Percentiles rank a stretch among this genome's conserved stretches.
Evolutionary conservation across 1,140 invertebrate genomes (phyloP).

Genomic region (Tetraneura akinire): DNA sequence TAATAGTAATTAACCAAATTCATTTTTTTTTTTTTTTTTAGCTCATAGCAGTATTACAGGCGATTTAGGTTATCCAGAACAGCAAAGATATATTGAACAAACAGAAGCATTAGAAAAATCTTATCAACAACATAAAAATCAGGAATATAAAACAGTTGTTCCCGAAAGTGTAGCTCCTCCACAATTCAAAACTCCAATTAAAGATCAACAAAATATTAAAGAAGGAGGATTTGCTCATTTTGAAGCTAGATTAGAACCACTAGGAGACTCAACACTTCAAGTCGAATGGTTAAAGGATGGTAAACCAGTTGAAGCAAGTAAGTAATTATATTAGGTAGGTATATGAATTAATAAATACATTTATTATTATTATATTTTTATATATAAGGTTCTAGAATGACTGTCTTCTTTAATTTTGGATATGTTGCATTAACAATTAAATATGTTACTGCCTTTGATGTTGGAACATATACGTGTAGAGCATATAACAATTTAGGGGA

Average conservation of each 20-base stretch:
- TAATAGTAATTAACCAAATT: background rate
- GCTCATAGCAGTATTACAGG: conserved; percentile 77
- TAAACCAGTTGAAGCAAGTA: conserved; percentile 82
- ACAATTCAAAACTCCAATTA: conserved; percentile 90
- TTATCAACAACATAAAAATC: conserved; percentile 67
- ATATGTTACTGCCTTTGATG: conserved; percentile 85
- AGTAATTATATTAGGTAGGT: conserved; percentile 55
- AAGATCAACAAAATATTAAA: conserved; percentile 82
- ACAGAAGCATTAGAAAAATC: conserved; percentile 92
- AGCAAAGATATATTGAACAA: conserved; percentile 89
- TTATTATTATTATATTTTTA: conserved; percentile 45
- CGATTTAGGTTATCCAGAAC: conserved; percentile 87
- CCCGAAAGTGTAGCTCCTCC: conserved; percentile 78
- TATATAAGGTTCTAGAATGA: conserved; percentile 77
- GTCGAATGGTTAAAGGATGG: conserved; percentile 97
- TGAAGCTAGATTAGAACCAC: conserved; percentile 89
- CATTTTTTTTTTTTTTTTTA: conserved; percentile 53
- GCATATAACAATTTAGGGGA: conserved; percentile 87
- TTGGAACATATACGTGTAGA: conserved; percentile 87
- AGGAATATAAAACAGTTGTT: conserved; percentile 71
- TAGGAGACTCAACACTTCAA: conserved; percentile 86
- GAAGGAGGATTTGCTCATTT: conserved; percentile 95
- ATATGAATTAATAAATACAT: background rate
- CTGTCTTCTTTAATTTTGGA: conserved; percentile 94
- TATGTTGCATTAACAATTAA: conserved; percentile 96